These are phyloP conservation scores for Halictus quadricinctus DNA, from an alignment of 2,888 invertebrate species.

Conservation along the genomic window DNA sequence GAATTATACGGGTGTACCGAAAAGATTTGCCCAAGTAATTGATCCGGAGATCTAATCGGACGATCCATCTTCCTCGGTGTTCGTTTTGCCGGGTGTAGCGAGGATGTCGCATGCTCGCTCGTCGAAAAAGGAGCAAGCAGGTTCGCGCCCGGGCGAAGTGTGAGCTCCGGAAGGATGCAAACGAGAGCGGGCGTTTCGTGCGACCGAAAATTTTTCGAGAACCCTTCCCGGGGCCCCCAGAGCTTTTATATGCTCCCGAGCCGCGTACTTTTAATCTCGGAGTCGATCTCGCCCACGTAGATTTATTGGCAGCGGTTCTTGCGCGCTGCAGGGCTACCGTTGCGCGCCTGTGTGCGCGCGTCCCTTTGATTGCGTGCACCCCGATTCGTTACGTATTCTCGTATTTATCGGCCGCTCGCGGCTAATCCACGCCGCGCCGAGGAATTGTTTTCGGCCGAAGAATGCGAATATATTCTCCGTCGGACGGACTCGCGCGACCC, in stretches of 20 bases:
- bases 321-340: conserved; percentile 54
- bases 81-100: conserved; percentile 37
- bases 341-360: conserved; percentile 21
- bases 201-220: conserved; percentile 58
- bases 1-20: conserved; percentile 17
- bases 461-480: conserved; percentile 15
- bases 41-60: conserved; percentile 48
- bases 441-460: conserved; percentile 37
- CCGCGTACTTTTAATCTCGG: conserved; percentile 69
- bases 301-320: conserved; percentile 68
- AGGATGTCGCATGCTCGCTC: conserved; percentile 47
- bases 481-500: background rate
- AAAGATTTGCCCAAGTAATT: conserved; percentile 36
- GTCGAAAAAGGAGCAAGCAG: conserved; percentile 31
- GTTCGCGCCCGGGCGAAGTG: conserved; percentile 58
- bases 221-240: conserved; percentile 15
- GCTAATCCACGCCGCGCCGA: conserved; percentile 39
- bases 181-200: conserved; percentile 59
- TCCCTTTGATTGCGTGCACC: conserved; percentile 52
- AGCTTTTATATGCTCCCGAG: conserved; percentile 47
- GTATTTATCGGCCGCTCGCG: conserved; percentile 49
- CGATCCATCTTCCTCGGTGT: conserved; percentile 31
- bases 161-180: conserved; percentile 57
- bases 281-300: conserved; percentile 69
- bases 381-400: conserved; percentile 49